Percentiles rank a stretch among this genome's conserved stretches.
Conservation (phyloP, 1,140 invertebrate genomes). For the Brachionus asplanchnoidis region DNA sequence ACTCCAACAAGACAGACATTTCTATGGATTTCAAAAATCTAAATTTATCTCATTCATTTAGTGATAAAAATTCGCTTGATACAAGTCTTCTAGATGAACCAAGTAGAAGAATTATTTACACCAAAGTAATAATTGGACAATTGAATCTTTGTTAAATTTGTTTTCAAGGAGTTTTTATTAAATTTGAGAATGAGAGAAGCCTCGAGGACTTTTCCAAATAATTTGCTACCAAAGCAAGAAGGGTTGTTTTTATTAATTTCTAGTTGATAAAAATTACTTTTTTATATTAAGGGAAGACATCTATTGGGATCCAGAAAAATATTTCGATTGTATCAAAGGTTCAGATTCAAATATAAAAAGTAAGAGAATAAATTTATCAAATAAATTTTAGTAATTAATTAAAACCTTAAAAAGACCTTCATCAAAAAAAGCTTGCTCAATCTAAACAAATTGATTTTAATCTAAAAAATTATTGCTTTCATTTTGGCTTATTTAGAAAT, state of each 20-base stretch:
- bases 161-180: slow-evolving; percentile 9
- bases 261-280: no score
- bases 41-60: background rate
- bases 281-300: background rate
- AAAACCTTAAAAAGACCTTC: background rate
- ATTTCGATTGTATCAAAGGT: background rate
- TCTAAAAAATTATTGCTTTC: background rate
- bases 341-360: background rate
- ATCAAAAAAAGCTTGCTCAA: background rate
- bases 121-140: background rate
- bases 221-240: background rate
- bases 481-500: background rate
- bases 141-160: background rate
- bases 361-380: no score
- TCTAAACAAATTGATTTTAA: slow-evolving; percentile 1
- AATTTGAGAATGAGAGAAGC: background rate
- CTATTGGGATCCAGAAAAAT: slow-evolving; percentile 11
- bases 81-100: background rate
- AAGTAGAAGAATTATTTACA: slow-evolving; percentile 14
- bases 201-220: background rate
- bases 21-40: background rate
- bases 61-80: background rate
- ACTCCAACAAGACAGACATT: background rate
- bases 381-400: background rate
- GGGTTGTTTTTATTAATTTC: background rate